Base-by-base conservation (phyloP, 2,888 invertebrate species). In the Trisateles emortualis region DNA sequence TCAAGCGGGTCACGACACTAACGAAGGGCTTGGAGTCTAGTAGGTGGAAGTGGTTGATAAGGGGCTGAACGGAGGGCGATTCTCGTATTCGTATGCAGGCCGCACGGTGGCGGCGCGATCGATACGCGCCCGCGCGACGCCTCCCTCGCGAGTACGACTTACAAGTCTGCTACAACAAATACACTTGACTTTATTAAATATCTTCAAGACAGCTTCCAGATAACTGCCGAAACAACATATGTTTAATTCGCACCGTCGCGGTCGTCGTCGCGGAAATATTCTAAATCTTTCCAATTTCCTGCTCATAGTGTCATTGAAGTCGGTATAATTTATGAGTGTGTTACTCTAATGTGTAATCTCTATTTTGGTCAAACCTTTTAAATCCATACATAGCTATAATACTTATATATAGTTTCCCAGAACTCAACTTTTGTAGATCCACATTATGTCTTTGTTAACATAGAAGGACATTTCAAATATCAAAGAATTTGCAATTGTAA, bases 121-220 rank as follows among this genome's bases (percentile, higher is more conserved):
- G 88, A 91, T 91, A 91, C 91, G 90, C 91, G 90, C 90, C 90
- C 90, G 91, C 90, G 89, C 90, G 90, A 82, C 88, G 83, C 82
- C 80, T 78, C 83, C 84, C 86, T 78, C 79, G 78, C 79, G 73
- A 77, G 70, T 68, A 69, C 77, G 75, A 80, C 80, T 80, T 76
- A 76, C 83, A 79, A 84, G 84, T 83, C 81, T 79, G 79, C 76
- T 79, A 78, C 81, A 78, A 78, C 82, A 86, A 86, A 84, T 81
- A 84, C 74, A 81, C 80, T 82, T 74, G 67, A 81, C 77, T 80
- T 83, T 81, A 82, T 83, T 83, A 75, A 79, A 83, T 78, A 76
- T 69, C 72, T 75, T 64, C 44, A 67, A 68, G 65, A 72, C 59
- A 60, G 50, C 42, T 64, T 16, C 6, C 41, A 29, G 39, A 48